phyloP scores from a whole-genome alignment of 2,797 vertebrate genomes.

The Picus viridis region DNA sequence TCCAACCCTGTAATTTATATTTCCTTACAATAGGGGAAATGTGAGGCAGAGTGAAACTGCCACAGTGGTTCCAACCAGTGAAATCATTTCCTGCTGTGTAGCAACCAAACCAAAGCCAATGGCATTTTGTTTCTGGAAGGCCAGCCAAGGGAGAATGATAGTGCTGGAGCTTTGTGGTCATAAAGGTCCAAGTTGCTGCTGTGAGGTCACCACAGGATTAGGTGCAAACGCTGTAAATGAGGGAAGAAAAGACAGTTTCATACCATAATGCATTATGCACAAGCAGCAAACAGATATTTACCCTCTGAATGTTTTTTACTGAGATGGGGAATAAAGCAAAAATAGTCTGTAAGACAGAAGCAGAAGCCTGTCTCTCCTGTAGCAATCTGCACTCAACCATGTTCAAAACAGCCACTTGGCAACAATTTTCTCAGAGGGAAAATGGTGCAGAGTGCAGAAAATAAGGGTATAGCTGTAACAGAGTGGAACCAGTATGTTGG shows the following conservation, averaged over 20 bases:
- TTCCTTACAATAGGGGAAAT: neutral
- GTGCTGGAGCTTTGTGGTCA: neutral
- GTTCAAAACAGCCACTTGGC: slow-evolving; percentile 43
- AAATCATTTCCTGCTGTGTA: neutral
- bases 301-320: neutral
- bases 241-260: slow-evolving; percentile 1
- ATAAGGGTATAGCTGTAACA: neutral
- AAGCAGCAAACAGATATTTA: slow-evolving; percentile 33
- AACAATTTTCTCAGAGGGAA: slow-evolving; percentile 26
- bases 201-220: neutral
- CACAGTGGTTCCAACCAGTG: neutral
- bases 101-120: neutral
- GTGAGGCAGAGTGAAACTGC: neutral
- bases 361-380: neutral
- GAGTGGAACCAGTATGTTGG: neutral
- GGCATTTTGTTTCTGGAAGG: neutral
- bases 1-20: neutral
- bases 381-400: slow-evolving; percentile 5
- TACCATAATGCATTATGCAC: neutral
- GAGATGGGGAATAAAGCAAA: slow-evolving; percentile 24
- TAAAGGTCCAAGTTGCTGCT: neutral
- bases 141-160: neutral
- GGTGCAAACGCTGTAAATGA: neutral
- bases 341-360: neutral
- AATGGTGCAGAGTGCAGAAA: neutral